Conservation (phyloP, 2,888 invertebrate species). For the Lasioglossum zephyrum region DNA sequence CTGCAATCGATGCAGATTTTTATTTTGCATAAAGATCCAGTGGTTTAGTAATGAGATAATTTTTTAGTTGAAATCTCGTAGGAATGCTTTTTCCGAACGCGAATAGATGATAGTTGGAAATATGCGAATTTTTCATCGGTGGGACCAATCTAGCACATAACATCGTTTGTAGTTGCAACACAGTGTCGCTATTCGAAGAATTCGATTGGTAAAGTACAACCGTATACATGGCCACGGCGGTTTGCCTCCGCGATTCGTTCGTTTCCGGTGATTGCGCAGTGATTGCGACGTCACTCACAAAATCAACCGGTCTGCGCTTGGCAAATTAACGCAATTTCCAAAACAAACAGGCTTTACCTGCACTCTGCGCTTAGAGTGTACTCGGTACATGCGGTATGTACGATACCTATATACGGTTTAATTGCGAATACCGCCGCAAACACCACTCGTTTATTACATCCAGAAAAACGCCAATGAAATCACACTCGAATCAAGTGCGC, state of each 20-base stretch:
- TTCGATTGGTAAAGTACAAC: constrained; percentile 53
- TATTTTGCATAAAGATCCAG: background rate
- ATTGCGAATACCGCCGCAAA: constrained; percentile 73
- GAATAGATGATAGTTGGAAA: background rate
- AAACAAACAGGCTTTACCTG: constrained; percentile 79
- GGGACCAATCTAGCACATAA: background rate
- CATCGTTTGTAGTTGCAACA: constrained; percentile 9
- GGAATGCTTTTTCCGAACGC: background rate
- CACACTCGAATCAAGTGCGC: constrained; percentile 46
- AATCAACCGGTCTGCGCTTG: constrained; percentile 80
- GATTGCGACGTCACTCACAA: constrained; percentile 82
- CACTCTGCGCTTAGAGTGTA: constrained; percentile 63
- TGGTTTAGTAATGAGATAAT: background rate
- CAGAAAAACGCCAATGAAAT: constrained; percentile 66
- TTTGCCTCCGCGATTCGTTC: constrained; percentile 72
- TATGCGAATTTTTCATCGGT: background rate
- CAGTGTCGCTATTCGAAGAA: constrained; percentile 42
- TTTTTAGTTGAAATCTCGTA: background rate
- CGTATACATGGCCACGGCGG: constrained; percentile 51
- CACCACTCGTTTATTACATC: constrained; percentile 76
- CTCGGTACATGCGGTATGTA: constrained; percentile 43
- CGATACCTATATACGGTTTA: constrained; percentile 69
- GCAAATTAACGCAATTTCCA: constrained; percentile 83
- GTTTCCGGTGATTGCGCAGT: constrained; percentile 79
- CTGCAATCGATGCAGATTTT: background rate